These are phyloP conservation scores for Pterocles burchelli DNA, from an alignment of 2,113 vertebrate species.

Conservation along the genomic window DNA sequence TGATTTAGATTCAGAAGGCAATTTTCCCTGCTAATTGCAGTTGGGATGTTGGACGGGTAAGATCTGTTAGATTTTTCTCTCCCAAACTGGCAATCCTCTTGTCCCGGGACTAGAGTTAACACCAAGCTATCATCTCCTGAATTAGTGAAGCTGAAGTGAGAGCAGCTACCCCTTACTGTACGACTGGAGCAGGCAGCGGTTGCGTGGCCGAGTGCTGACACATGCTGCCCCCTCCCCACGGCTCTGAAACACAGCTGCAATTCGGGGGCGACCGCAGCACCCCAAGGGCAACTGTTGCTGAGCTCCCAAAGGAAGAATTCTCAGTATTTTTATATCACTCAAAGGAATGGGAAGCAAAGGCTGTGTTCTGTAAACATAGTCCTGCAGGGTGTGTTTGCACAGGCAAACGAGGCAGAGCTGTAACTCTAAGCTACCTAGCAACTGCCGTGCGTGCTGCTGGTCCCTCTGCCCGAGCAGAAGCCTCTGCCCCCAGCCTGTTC, in stretches of 20 bases:
- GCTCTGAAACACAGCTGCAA: background rate
- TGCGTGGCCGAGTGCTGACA: rapidly evolving
- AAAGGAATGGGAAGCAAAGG: slow-evolving; percentile 55
- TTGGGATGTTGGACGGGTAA: background rate
- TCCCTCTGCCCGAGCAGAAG: background rate
- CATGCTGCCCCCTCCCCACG: rapidly evolving
- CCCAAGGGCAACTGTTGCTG: slow-evolving; percentile 31
- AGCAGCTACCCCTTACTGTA: background rate
- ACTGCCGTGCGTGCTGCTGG: rapidly evolving
- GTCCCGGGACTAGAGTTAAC: background rate
- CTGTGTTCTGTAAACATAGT: slow-evolving; percentile 37
- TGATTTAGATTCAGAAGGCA: background rate
- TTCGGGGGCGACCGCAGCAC: background rate
- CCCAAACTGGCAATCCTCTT: background rate
- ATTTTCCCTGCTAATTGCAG: background rate
- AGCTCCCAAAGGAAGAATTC: slow-evolving; percentile 43
- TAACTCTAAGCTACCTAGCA: slow-evolving; percentile 33
- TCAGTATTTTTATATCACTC: background rate
- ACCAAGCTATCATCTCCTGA: background rate
- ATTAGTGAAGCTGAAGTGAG: background rate
- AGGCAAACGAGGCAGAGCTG: slow-evolving; percentile 35
- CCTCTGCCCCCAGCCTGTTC: background rate
- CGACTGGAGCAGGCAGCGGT: background rate
- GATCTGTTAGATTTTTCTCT: background rate
- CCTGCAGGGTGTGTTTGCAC: background rate